Conservation (phyloP, 1,140 invertebrate species). For the Cecropterus lyciades region DNA sequence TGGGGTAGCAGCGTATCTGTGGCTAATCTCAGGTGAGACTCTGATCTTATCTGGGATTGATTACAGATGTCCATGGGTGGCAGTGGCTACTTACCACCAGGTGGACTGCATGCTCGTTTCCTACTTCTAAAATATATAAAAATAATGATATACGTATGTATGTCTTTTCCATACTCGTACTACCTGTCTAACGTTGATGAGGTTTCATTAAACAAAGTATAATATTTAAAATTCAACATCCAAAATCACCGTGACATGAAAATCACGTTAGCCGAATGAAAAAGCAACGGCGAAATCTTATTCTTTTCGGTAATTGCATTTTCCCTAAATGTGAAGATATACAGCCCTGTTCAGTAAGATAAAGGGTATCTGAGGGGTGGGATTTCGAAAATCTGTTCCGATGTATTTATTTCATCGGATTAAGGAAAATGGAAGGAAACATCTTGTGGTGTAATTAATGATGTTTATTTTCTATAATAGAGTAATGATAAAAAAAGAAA, state of each 20-base stretch:
- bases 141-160: no score
- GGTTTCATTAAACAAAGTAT: background rate
- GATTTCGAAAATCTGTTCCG: constrained; percentile 34
- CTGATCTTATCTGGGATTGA: no score
- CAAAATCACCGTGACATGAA: constrained; percentile 21
- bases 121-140: no score
- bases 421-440: constrained; percentile 29
- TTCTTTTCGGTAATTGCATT: constrained; percentile 32
- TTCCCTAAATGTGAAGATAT: constrained; percentile 35
- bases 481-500: no score
- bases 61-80: no score
- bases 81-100: no score
- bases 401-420: constrained; percentile 36
- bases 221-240: background rate
- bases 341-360: constrained; percentile 32
- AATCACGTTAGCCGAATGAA: constrained; percentile 21
- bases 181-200: no score
- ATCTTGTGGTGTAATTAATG: constrained; percentile 27
- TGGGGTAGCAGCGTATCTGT: no score
- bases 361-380: constrained; percentile 22
- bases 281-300: background rate
- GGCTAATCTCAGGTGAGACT: no score
- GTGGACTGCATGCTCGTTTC: no score
- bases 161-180: no score
- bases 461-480: background rate